phyloP scores from a whole-genome alignment of 1,140 invertebrate species.

The Leptonema lineaticorne region DNA sequence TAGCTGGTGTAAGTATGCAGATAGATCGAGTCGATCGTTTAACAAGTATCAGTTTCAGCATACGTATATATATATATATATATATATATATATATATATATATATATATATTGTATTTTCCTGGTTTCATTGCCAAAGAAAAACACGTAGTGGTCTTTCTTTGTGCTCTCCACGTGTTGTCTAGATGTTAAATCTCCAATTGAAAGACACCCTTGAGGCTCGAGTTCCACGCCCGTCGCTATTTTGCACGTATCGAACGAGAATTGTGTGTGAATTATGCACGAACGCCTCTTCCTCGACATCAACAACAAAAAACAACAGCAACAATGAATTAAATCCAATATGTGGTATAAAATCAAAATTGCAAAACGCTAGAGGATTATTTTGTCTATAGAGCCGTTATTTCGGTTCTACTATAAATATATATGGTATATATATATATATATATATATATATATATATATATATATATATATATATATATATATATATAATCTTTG shows the following conservation, averaged over 20 bases:
- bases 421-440: not conserved
- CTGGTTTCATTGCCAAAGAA: not conserved
- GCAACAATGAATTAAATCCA: not conserved
- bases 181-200: slow-evolving; percentile 11
- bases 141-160: not conserved
- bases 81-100: not conserved
- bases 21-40: too few relatives aligned
- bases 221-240: not conserved
- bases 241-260: not conserved
- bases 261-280: slow-evolving; percentile 17
- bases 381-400: slow-evolving; percentile 1
- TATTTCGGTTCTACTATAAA: too few relatives aligned
- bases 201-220: slow-evolving; percentile 14
- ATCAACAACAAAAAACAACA: not conserved
- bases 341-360: not conserved
- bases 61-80: not conserved
- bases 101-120: too few relatives aligned
- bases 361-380: too few relatives aligned
- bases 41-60: too few relatives aligned
- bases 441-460: not conserved
- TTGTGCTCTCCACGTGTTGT: slow-evolving; percentile 12
- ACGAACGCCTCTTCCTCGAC: not conserved
- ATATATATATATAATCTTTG: not conserved
- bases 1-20: too few relatives aligned
- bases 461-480: not conserved